phyloP scores from a whole-genome alignment of 92 coral and sea anemone genomes.

The Epizoanthus illoricatus region DNA sequence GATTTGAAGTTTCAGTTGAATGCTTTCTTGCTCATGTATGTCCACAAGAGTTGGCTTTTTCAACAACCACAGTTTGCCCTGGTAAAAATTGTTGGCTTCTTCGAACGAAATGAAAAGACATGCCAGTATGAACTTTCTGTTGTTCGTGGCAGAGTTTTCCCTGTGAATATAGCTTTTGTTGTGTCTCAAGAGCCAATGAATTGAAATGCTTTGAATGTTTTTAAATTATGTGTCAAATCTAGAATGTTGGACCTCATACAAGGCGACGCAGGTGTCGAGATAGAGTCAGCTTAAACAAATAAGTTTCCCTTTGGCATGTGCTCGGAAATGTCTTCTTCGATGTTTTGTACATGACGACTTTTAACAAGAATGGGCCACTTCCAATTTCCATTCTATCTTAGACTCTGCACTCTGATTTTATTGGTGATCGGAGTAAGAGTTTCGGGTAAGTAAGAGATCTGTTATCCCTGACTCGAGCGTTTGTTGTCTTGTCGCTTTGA shows the following conservation, averaged over 20 bases:
- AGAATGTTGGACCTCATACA: neutral
- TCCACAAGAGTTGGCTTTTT: no score
- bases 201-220: neutral
- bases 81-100: no score
- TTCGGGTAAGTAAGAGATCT: neutral
- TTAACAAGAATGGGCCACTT: neutral
- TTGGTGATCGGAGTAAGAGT: neutral
- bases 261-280: neutral
- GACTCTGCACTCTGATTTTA: neutral
- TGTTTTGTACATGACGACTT: neutral
- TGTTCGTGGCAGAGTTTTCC: neutral
- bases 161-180: neutral
- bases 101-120: no score
- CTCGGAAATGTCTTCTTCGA: neutral
- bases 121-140: no score
- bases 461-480: neutral
- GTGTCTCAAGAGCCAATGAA: constrained; percentile 3
- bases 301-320: neutral
- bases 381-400: neutral
- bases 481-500: neutral
- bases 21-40: no score
- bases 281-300: neutral
- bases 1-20: no score
- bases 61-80: no score
- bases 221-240: constrained; percentile 5